Percentiles rank a stretch among this genome's conserved stretches.
These are phyloP conservation scores for Pandemis corylana DNA, from an alignment of 2,888 invertebrate species.

Conservation along the genomic window DNA sequence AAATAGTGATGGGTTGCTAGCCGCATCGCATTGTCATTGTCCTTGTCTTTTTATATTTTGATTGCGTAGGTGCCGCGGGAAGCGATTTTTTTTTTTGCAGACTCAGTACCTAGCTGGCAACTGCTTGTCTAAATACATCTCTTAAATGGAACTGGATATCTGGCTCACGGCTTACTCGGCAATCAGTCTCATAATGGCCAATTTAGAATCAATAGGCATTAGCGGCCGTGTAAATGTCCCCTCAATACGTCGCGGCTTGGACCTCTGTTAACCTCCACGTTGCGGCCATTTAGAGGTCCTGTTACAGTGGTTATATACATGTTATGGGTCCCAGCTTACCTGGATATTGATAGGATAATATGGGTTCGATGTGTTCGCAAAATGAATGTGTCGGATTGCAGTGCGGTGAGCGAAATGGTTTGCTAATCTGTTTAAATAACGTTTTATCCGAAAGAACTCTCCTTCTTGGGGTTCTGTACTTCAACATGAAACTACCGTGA, in stretches of 20 bases:
- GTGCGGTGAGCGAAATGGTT: not conserved
- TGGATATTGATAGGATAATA: not conserved
- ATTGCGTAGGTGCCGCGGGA: too few relatives aligned
- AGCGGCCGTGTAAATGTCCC: slow-evolving; percentile 9
- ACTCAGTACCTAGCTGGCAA: too few relatives aligned
- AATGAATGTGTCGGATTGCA: not conserved
- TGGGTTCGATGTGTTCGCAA: not conserved
- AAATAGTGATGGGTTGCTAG: too few relatives aligned
- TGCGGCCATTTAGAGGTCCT: not conserved
- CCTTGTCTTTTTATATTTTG: too few relatives aligned
- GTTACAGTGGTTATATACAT: not conserved
- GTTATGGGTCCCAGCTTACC: not conserved
- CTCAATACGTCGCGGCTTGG: not conserved
- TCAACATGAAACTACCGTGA: too few relatives aligned
- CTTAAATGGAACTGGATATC: not conserved
- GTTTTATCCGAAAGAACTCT: not conserved
- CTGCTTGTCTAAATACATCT: too few relatives aligned
- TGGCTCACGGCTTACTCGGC: not conserved
- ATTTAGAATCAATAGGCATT: slow-evolving; percentile 26
- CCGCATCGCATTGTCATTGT: too few relatives aligned
- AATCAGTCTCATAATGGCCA: slow-evolving; percentile 4
- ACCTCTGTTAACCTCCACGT: not conserved
- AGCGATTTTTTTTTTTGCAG: too few relatives aligned
- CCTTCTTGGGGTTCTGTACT: too few relatives aligned
- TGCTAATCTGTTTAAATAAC: not conserved